Conservation (phyloP, 2,797 vertebrate species). For the Numenius phaeopus region DNA sequence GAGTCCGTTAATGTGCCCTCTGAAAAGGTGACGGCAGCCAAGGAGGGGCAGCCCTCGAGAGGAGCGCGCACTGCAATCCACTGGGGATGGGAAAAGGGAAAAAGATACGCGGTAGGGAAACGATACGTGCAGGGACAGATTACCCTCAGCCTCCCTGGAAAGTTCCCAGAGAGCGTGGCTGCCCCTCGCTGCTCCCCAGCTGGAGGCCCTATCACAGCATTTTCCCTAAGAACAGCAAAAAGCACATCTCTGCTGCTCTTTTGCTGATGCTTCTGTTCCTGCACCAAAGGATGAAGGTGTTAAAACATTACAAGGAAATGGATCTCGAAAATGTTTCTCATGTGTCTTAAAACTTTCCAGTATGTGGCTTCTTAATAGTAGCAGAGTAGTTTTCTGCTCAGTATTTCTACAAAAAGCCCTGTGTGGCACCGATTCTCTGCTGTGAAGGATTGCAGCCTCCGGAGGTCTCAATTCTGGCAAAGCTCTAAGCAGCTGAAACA, state of each 20-base stretch:
- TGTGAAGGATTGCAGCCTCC: background rate
- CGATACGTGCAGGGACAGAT: background rate
- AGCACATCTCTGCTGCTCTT: background rate
- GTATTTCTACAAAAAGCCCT: background rate
- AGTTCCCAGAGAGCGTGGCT: background rate
- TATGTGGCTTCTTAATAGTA: background rate
- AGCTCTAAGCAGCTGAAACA: background rate
- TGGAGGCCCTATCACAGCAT: rapidly evolving
- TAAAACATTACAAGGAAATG: background rate
- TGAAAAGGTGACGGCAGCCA: background rate
- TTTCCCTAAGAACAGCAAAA: background rate
- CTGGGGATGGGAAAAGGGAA: background rate
- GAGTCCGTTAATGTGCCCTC: background rate
- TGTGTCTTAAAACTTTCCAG: background rate
- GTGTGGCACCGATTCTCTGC: background rate
- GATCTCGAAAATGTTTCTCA: background rate
- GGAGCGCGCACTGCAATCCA: rapidly evolving
- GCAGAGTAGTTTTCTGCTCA: background rate
- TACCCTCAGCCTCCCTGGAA: background rate
- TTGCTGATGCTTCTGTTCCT: background rate
- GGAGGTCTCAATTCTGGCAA: background rate
- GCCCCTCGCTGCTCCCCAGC: background rate
- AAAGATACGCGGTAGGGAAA: background rate
- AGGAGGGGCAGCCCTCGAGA: rapidly evolving
- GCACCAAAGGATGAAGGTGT: background rate